Conservation (phyloP, 37 sponge, comb jelly and placozoan genomes). For the Mnemiopsis leidyi region DNA sequence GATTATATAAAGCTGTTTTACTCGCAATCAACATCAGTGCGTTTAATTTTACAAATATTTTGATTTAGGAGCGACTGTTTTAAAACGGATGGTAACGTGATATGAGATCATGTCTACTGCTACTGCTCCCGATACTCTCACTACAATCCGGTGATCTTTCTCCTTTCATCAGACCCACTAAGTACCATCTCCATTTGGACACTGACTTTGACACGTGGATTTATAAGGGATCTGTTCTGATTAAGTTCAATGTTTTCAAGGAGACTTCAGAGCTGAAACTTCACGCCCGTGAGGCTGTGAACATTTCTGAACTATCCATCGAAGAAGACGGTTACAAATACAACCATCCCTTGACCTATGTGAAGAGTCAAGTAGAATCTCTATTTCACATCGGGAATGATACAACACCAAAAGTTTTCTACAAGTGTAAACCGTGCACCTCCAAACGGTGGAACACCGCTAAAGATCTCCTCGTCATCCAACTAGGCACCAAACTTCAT, state of each 20-base stretch:
- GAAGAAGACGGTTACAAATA: not conserved
- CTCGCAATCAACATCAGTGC: no score
- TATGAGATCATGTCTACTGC: not conserved
- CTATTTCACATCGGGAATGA: not conserved
- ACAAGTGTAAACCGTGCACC: not conserved
- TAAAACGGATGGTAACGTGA: not conserved
- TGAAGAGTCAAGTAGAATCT: not conserved
- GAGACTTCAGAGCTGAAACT: not conserved
- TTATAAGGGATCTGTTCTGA: not conserved
- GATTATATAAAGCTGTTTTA: no score
- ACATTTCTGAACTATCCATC: not conserved
- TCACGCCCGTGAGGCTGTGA: not conserved
- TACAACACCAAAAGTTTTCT: not conserved
- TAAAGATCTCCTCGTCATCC: not conserved
- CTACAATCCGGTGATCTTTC: not conserved
- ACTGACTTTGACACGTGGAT: conserved; percentile 35
- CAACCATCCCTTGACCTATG: not conserved
- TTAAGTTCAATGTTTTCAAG: not conserved
- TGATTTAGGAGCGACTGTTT: not conserved
- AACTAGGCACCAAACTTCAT: not conserved
- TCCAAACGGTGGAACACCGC: not conserved
- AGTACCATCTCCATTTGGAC: conserved; percentile 10
- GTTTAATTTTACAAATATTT: no score
- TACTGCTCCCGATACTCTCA: not conserved
- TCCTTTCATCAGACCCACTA: not conserved